Percentiles rank a stretch among this genome's conserved stretches.
Conservation (phyloP, 2,113 vertebrate species). For the Entomyzon cyanotis region DNA sequence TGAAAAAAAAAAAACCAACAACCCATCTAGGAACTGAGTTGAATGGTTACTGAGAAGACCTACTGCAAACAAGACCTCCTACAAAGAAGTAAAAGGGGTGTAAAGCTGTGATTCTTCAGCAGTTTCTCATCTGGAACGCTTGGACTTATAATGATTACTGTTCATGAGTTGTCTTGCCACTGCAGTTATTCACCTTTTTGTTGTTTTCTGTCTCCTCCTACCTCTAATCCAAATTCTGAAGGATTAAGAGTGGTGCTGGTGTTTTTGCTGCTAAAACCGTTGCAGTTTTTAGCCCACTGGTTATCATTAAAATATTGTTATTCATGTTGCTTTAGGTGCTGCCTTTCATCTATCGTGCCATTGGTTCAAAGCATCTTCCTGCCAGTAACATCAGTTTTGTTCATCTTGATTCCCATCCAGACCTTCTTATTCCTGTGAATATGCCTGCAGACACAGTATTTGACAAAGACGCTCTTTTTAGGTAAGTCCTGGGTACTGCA, state of each 20-base stretch:
- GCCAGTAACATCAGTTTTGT: conserved; percentile 83
- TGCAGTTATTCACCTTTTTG: background rate
- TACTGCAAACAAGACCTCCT: background rate
- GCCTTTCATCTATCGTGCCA: conserved; percentile 90
- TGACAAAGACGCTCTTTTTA: conserved; percentile 91
- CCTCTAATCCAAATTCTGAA: background rate
- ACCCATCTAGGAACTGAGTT: background rate
- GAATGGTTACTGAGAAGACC: background rate
- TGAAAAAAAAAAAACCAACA: background rate
- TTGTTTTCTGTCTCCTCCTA: background rate
- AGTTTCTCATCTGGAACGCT: background rate
- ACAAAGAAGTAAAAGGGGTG: background rate
- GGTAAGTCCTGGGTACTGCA: conserved; percentile 65
- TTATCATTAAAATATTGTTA: background rate
- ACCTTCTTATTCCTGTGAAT: conserved; percentile 95
- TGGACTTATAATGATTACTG: background rate
- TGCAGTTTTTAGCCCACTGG: background rate
- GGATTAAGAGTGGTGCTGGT: background rate
- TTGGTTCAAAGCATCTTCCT: conserved; percentile 92
- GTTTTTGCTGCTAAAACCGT: background rate
- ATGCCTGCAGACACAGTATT: conserved; percentile 93
- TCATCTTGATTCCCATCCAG: conserved; percentile 96
- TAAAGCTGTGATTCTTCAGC: background rate
- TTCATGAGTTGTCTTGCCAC: background rate
- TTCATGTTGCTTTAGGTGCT: conserved; percentile 80